These are phyloP conservation scores for Ctenochaetus hawaiiensis DNA, from an alignment of 2,797 vertebrate genomes.

Conservation along the genomic window DNA sequence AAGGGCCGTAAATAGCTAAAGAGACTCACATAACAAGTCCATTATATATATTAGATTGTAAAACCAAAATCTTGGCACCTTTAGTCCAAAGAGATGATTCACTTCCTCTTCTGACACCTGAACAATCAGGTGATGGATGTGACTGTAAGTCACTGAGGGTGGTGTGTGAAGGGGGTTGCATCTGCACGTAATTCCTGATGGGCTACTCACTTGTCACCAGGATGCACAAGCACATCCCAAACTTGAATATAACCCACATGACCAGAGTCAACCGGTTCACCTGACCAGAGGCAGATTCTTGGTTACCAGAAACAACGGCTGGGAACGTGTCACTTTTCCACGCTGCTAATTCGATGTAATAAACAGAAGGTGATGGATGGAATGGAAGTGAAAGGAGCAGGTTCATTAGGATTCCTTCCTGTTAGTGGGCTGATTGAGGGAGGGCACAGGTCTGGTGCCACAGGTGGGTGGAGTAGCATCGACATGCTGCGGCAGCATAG, in stretches of 20 bases:
- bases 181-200: conserved; percentile 15
- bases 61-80: conserved; percentile 21
- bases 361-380: conserved; percentile 77
- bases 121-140: conserved; percentile 53
- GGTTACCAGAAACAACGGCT: conserved; percentile 71
- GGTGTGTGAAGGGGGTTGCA: neutral
- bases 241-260: conserved; percentile 49
- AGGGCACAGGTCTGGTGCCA: conserved; percentile 64
- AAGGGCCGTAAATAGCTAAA: neutral
- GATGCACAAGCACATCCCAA: conserved; percentile 39
- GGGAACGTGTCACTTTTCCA: conserved; percentile 82
- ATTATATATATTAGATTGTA: neutral
- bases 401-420: conserved; percentile 82
- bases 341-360: conserved; percentile 70
- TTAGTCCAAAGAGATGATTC: conserved; percentile 47
- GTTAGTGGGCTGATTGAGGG: conserved; percentile 70
- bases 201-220: conserved; percentile 35
- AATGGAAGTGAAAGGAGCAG: conserved; percentile 83
- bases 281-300: conserved; percentile 77
- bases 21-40: neutral
- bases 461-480: conserved; percentile 72
- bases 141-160: conserved; percentile 15
- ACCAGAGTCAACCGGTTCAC: conserved; percentile 55
- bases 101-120: conserved; percentile 57
- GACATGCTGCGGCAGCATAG: conserved; percentile 72